phyloP scores from a whole-genome alignment of 2,888 invertebrate species.

The Macroteleia sp. region DNA sequence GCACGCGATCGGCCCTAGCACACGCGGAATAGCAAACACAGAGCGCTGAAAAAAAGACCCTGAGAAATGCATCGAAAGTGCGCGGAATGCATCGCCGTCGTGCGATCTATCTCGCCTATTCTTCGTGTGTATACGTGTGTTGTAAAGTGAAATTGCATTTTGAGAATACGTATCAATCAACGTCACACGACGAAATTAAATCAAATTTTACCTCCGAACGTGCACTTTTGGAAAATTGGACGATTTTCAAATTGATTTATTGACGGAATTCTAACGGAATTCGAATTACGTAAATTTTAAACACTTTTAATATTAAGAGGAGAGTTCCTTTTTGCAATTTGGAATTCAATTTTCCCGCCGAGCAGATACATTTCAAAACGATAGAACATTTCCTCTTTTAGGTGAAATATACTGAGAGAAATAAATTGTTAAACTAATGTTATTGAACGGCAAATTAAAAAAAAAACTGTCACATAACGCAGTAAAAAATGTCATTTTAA shows the following conservation, averaged over 20 bases:
- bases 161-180: conserved; percentile 61
- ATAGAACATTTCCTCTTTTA: too few relatives aligned
- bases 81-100: conserved; percentile 78
- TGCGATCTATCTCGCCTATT: conserved; percentile 72
- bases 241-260: conserved; percentile 40
- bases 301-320: too few relatives aligned
- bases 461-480: too few relatives aligned
- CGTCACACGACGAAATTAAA: conserved; percentile 44
- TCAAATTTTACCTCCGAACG: conserved; percentile 40
- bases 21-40: conserved; percentile 81
- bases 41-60: conserved; percentile 71
- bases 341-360: too few relatives aligned
- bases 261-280: conserved; percentile 4
- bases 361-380: too few relatives aligned
- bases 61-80: conserved; percentile 80
- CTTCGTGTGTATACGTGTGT: conserved; percentile 58
- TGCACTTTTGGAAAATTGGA: conserved; percentile 38
- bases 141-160: too few relatives aligned
- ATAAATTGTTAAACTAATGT: too few relatives aligned
- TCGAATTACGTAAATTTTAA: conserved; percentile 3
- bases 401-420: too few relatives aligned
- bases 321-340: too few relatives aligned
- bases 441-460: too few relatives aligned
- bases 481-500: too few relatives aligned
- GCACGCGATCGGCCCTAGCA: conserved; percentile 78